These are phyloP conservation scores for Australoheros scitulus DNA, from an alignment of 2,113 vertebrate species.

Conservation along the genomic window DNA sequence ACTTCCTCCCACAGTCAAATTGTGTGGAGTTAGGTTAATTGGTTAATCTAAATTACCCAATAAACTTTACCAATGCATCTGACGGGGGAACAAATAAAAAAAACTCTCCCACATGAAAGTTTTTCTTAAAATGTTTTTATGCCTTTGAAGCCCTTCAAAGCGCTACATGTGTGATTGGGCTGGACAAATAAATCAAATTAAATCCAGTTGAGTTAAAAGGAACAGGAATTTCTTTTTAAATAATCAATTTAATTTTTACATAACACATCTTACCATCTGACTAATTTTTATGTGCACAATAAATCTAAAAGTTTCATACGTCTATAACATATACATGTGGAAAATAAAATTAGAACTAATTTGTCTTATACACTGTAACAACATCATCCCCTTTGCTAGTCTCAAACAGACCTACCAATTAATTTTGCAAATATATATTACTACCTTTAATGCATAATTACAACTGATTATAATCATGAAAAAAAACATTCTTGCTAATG, in stretches of 20 bases:
- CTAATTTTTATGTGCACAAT: background rate
- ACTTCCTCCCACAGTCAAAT: too few species aligned
- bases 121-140: background rate
- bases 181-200: background rate
- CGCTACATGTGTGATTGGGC: background rate
- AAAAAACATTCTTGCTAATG: constrained; percentile 40
- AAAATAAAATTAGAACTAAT: background rate
- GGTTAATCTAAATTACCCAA: background rate
- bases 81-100: background rate
- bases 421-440: constrained; percentile 30
- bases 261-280: background rate
- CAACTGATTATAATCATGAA: constrained; percentile 16
- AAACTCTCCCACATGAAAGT: background rate
- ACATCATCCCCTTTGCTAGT: background rate
- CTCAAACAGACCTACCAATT: background rate
- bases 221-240: background rate
- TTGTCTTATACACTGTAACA: background rate
- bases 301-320: background rate
- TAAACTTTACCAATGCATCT: background rate
- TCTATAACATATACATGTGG: background rate
- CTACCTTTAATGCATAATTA: constrained; percentile 37
- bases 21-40: too few species aligned
- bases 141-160: background rate
- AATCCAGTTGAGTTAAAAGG: background rate
- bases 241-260: background rate